phyloP scores from a whole-genome alignment of 2,888 invertebrate genomes.

The Metalampra italica region DNA sequence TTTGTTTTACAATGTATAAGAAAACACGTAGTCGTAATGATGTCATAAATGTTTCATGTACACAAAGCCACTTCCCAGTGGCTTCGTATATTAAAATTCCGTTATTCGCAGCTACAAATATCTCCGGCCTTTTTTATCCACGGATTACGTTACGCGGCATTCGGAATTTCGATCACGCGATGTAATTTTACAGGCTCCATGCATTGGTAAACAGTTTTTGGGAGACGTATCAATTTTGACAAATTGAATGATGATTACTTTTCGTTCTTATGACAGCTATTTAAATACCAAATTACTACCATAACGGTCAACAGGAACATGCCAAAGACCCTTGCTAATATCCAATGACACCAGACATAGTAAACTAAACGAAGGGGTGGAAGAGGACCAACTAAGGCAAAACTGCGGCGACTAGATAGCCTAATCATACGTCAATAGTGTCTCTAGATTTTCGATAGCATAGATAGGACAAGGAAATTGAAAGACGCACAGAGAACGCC shows the following conservation, averaged over 20 bases:
- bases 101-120: constrained; percentile 43
- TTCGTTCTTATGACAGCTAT: neutral
- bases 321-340: too few species aligned
- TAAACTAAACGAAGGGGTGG: too few species aligned
- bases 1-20: constrained; percentile 50
- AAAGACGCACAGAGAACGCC: too few species aligned
- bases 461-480: too few species aligned
- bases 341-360: too few species aligned
- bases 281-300: too few species aligned
- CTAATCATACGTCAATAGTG: too few species aligned
- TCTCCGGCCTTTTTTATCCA: constrained; percentile 32
- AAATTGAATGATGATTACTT: constrained; percentile 15
- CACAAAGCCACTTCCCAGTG: constrained; percentile 43
- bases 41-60: constrained; percentile 58
- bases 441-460: too few species aligned
- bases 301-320: too few species aligned
- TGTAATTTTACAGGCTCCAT: constrained; percentile 22
- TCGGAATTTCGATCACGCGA: constrained; percentile 30
- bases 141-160: constrained; percentile 29
- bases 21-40: constrained; percentile 49
- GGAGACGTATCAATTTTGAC: constrained; percentile 16
- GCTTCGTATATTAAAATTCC: constrained; percentile 57
- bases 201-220: constrained; percentile 23
- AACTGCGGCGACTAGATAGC: too few species aligned
- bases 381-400: too few species aligned